phyloP scores from a whole-genome alignment of 2,797 vertebrate genomes.

The Propithecus perrieri region DNA sequence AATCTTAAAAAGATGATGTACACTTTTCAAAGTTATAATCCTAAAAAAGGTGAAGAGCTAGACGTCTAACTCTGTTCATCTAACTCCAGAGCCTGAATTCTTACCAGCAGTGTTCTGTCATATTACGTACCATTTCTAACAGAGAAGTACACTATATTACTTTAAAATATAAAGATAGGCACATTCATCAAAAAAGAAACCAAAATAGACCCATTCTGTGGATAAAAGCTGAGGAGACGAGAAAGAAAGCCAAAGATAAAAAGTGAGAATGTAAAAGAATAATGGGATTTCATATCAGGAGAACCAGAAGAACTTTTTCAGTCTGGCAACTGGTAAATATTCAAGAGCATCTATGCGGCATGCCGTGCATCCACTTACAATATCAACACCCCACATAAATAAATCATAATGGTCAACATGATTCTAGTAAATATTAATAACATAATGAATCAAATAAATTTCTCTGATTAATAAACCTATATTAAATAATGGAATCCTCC shows the following conservation, averaged over 20 bases:
- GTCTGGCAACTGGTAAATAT: not conserved
- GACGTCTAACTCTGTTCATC: not conserved
- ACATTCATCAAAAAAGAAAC: not conserved
- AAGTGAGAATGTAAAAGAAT: not conserved
- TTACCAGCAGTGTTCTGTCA: not conserved
- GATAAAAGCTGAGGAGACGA: not conserved
- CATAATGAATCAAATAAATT: not conserved
- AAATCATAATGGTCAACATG: not conserved
- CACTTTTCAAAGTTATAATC: not conserved
- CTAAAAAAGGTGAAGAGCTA: not conserved
- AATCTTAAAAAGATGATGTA: not conserved
- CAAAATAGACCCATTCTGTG: not conserved
- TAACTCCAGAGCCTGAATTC: not conserved
- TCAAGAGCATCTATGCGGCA: not conserved
- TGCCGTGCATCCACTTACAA: not conserved
- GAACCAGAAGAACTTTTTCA: not conserved
- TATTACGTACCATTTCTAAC: not conserved
- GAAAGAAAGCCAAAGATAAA: not conserved
- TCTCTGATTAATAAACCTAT: not conserved
- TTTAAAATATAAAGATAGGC: not conserved
- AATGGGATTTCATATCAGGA: not conserved
- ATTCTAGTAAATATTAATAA: not conserved
- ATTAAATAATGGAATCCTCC: not conserved
- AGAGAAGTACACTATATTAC: not conserved
- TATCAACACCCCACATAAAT: not conserved